Evolutionary conservation across 2,113 vertebrate genomes (phyloP).

Genomic region (Sapajus apella): DNA sequence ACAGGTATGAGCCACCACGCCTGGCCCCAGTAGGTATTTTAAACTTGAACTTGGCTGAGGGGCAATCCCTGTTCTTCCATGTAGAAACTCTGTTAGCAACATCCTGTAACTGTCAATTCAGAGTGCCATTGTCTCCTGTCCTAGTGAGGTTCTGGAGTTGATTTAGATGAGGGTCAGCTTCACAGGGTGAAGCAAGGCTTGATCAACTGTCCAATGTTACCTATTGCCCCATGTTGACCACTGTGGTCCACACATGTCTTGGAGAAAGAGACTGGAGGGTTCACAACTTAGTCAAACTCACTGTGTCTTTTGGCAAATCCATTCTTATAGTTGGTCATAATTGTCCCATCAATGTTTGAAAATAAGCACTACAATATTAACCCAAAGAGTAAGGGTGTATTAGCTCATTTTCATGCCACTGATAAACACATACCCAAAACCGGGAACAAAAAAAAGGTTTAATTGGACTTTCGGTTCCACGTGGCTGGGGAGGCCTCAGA

Average conservation of each 20-base stretch:
- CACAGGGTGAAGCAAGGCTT: not conserved
- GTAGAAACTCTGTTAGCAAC: constrained; percentile 12
- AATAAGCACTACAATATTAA: not conserved
- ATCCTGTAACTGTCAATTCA: not conserved
- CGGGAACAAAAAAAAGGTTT: no score
- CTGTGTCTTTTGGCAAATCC: not conserved
- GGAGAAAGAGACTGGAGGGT: not conserved
- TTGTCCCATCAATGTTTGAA: not conserved
- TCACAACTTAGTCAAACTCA: not conserved
- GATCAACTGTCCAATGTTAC: not conserved
- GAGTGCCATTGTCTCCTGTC: not conserved
- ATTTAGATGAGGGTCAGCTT: not conserved
- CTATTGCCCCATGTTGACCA: not conserved
- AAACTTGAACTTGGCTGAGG: not conserved
- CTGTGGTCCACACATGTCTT: not conserved
- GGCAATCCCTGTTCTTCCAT: not conserved
- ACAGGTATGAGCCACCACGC: not conserved
- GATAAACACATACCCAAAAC: no score
- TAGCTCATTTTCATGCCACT: no score
- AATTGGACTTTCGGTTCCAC: no score
- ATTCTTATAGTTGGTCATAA: not conserved
- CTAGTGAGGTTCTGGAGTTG: not conserved
- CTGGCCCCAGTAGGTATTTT: not conserved
- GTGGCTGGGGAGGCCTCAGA: no score
- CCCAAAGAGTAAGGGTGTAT: not conserved